Evolutionary conservation across 1,140 invertebrate genomes (phyloP), one percentile per base, ranked within the genome.

Genomic region (Temnothorax longispinosus): DNA sequence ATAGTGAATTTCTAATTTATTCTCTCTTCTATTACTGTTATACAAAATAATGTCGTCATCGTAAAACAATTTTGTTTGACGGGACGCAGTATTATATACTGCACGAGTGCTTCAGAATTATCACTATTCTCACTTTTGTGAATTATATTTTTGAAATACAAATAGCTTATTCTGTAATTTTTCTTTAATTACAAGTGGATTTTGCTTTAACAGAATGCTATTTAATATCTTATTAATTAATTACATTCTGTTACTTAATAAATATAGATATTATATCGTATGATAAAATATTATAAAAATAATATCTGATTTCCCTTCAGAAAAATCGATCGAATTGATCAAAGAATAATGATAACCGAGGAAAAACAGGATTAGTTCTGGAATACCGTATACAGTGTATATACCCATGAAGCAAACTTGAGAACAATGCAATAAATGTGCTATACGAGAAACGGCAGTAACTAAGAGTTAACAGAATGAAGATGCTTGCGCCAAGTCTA

Each of bases 401-500:
- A 41, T 56, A 21, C 7, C 0, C 18, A 7, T 7, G 38, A 21
- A 44, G 27, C n/a, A 52, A 38, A 21, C n/a, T 72, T 71, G 44
- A 87, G 27, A 38, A 87, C 60, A 81, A 76, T 44, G 50, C 38
- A 41, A 74, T 56, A 81, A 54, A 80, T 58, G 50, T 44, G 64
- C 38, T 64, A 32, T 47, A 80, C 47, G 50, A 81, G 47, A 71
- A 41, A 50, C 15, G 65, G 18, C 21, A 72, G 81, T 54, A 72
- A 78, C 64, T 35, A 69, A 71, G 64, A 85, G 85, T 80, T 85
- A 77, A 82, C 15, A 21, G 65, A 82, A 82, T 82, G 67, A 74
- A 82, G 80, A 82, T 72, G 65, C 52, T 58, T 58, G 62, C 62
- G 62, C 35, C 50, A 64, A 56, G 47, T 54, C 27, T 27, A 69